Conservation (phyloP, 2,797 vertebrate genomes). For the Nyctalus aviator region DNA sequence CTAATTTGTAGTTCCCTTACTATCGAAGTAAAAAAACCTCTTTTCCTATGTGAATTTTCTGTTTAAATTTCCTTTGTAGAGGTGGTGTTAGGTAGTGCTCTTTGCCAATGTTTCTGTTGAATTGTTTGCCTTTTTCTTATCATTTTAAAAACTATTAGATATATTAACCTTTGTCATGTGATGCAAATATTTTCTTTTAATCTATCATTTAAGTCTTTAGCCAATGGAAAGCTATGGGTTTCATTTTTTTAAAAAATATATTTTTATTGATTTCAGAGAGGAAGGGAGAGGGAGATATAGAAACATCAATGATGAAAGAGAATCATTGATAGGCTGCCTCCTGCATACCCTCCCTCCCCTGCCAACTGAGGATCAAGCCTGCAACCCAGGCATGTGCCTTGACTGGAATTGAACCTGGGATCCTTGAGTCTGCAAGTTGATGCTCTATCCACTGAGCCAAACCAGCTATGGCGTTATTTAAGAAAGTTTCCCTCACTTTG, state of each 20-base stretch:
- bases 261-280: too few species aligned
- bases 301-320: too few species aligned
- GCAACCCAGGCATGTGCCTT: too few species aligned
- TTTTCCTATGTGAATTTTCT: background rate
- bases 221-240: background rate
- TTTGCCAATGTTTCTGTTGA: background rate
- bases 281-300: too few species aligned
- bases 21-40: background rate
- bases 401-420: too few species aligned
- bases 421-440: too few species aligned
- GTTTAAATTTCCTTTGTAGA: background rate
- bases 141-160: background rate
- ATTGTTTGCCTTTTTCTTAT: background rate
- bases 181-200: constrained; percentile 6
- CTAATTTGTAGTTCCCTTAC: background rate
- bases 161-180: background rate
- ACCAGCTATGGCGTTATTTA: too few species aligned
- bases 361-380: too few species aligned
- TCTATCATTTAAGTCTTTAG: background rate
- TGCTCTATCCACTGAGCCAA: too few species aligned
- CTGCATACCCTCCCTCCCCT: too few species aligned
- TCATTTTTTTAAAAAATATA: background rate
- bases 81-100: background rate
- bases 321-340: too few species aligned
- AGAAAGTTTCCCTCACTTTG: background rate